Percentiles rank a stretch among this genome's conserved stretches.
phyloP scores from a whole-genome alignment of 2,113 vertebrate genomes.

The Gallinago paraguaiae region DNA sequence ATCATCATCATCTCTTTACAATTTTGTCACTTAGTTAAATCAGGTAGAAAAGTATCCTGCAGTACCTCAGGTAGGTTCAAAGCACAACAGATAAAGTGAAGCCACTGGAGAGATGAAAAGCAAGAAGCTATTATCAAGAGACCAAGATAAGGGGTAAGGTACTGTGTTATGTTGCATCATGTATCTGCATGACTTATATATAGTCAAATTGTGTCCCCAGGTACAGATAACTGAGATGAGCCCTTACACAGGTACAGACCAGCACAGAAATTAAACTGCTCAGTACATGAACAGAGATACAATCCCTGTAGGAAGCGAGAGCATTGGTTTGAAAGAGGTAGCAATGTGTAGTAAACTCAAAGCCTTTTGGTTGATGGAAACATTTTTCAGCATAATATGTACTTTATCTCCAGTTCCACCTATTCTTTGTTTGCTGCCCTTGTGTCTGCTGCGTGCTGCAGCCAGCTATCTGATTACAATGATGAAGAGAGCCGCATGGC shows the following conservation, averaged over 20 bases:
- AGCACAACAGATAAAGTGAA: not conserved
- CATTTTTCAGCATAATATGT: not conserved
- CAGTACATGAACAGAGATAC: not conserved
- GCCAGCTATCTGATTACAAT: slow-evolving; percentile 6
- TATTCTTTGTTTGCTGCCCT: not conserved
- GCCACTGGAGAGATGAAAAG: not conserved
- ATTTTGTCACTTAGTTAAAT: not conserved
- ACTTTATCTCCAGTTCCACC: not conserved
- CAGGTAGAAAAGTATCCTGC: not conserved
- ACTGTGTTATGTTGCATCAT: not conserved
- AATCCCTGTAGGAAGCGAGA: not conserved
- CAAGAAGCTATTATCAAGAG: not conserved
- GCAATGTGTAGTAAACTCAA: not conserved
- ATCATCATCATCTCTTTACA: not conserved
- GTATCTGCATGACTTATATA: not conserved
- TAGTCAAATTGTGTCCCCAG: not conserved
- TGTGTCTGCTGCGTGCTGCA: not conserved
- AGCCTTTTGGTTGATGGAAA: not conserved
- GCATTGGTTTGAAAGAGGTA: not conserved
- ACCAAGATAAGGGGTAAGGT: not conserved
- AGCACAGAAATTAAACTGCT: not conserved
- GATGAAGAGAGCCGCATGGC: not conserved
- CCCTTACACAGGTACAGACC: not conserved
- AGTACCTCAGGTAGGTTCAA: not conserved
- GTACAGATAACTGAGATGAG: not conserved